Evolutionary conservation across 2,888 invertebrate genomes (phyloP).

Genomic region (Acronicta aceris): DNA sequence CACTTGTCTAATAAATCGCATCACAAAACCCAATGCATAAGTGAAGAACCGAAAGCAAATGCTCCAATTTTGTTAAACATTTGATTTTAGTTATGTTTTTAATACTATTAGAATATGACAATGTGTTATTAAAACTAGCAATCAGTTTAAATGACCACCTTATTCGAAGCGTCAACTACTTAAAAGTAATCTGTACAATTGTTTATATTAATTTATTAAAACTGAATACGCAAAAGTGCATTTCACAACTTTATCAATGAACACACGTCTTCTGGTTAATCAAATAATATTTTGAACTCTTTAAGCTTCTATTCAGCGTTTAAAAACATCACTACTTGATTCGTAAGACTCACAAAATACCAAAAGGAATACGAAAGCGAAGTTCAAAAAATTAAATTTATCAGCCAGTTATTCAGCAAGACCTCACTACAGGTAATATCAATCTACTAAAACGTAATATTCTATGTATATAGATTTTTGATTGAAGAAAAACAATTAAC

Average conservation of each 20-base stretch:
- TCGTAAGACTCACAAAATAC: neutral
- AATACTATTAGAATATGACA: too few relatives aligned
- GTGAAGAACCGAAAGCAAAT: conserved; percentile 19
- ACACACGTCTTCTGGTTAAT: neutral
- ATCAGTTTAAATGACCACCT: too few relatives aligned
- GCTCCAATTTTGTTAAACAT: conserved; percentile 13
- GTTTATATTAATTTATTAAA: neutral
- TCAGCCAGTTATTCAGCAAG: neutral
- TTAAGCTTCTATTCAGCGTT: too few relatives aligned
- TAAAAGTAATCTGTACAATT: neutral
- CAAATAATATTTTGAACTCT: neutral
- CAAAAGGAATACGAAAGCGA: neutral
- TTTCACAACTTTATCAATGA: neutral
- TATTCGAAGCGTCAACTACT: neutral
- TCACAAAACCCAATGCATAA: conserved; percentile 26
- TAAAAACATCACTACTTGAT: too few relatives aligned
- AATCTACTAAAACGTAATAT: neutral
- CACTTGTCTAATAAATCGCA: conserved; percentile 32
- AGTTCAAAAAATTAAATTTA: neutral
- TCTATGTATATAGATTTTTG: conserved; percentile 10
- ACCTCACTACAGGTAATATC: neutral
- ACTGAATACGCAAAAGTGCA: too few relatives aligned
- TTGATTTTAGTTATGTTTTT: neutral
- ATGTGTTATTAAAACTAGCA: too few relatives aligned
- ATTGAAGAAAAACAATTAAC: conserved; percentile 21